Conservation (phyloP, 2,888 invertebrate genomes). For the Netelia melanura region DNA sequence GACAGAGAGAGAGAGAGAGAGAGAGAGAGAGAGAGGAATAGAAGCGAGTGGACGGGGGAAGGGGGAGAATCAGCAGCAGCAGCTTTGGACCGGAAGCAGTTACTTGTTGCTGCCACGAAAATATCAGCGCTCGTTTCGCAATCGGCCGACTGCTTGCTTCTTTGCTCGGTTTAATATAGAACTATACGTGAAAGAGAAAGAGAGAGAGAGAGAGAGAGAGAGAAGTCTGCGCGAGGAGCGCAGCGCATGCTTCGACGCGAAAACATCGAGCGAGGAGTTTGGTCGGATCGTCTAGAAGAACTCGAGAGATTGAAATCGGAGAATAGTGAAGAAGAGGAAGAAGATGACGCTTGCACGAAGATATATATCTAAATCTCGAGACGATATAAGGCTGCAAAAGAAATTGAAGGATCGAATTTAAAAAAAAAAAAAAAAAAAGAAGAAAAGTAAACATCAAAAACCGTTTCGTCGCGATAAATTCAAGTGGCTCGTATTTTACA, state of each 20-base stretch:
- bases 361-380: too few species aligned
- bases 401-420: background rate
- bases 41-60: slow-evolving; percentile 23
- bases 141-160: slow-evolving; percentile 80
- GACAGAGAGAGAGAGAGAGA: slow-evolving; percentile 18
- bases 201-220: slow-evolving; percentile 19
- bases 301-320: slow-evolving; percentile 16
- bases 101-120: slow-evolving; percentile 83
- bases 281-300: slow-evolving; percentile 39
- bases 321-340: slow-evolving; percentile 18
- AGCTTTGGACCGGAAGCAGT: slow-evolving; percentile 82
- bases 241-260: slow-evolving; percentile 63
- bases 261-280: slow-evolving; percentile 64
- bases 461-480: slow-evolving; percentile 32
- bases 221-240: slow-evolving; percentile 28
- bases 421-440: background rate
- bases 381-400: background rate
- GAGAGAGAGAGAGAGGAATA: background rate
- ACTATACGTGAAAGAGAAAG: slow-evolving; percentile 64
- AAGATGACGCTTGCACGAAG: background rate
- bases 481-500: slow-evolving; percentile 19
- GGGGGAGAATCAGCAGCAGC: slow-evolving; percentile 43
- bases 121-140: slow-evolving; percentile 83
- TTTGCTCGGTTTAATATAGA: slow-evolving; percentile 83
- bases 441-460: background rate